Percentiles rank a stretch among this genome's conserved stretches.
These are phyloP conservation scores for Drosophila flavopinicola DNA, from an alignment of 2,888 invertebrate genomes.

Conservation along the genomic window DNA sequence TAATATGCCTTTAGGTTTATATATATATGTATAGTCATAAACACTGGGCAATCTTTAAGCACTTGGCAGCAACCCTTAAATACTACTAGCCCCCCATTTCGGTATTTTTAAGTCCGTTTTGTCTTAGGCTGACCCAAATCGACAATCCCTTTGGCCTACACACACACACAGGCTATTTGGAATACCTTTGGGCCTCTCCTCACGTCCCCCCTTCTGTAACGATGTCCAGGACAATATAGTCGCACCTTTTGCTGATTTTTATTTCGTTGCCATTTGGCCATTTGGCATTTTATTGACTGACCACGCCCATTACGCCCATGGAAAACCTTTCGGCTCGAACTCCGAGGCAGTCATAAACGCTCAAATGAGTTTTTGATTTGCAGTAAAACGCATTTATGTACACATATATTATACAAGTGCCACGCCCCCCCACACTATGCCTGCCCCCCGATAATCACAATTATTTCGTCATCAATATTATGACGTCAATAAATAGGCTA, in stretches of 20 bases:
- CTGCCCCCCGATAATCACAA: slow-evolving; percentile 58
- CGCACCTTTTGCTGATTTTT: slow-evolving; percentile 79
- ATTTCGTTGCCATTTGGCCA: slow-evolving; percentile 76
- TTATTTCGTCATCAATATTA: slow-evolving; percentile 78
- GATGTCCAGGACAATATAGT: slow-evolving; percentile 60
- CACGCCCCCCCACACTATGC: slow-evolving; percentile 11
- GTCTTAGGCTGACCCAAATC: slow-evolving; percentile 50
- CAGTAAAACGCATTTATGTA: slow-evolving; percentile 49
- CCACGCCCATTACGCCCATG: slow-evolving; percentile 32
- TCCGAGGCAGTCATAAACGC: slow-evolving; percentile 62
- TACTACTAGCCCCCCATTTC: neutral
- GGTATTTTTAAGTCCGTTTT: slow-evolving; percentile 31
- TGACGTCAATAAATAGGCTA: slow-evolving; percentile 64
- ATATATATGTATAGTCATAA: slow-evolving; percentile 70
- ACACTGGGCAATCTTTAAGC: slow-evolving; percentile 29
- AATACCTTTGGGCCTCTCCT: slow-evolving; percentile 25
- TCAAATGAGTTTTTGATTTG: slow-evolving; percentile 63
- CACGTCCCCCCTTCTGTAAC: slow-evolving; percentile 5
- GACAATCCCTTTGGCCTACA: slow-evolving; percentile 11
- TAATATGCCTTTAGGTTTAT: slow-evolving; percentile 63
- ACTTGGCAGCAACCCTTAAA: slow-evolving; percentile 18
- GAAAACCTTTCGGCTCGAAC: slow-evolving; percentile 53
- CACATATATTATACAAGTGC: slow-evolving; percentile 11
- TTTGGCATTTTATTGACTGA: slow-evolving; percentile 72
- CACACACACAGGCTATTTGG: slow-evolving; percentile 29